These are phyloP conservation scores for Theristicus caerulescens DNA, from an alignment of 2,113 vertebrate genomes.

Conservation along the genomic window DNA sequence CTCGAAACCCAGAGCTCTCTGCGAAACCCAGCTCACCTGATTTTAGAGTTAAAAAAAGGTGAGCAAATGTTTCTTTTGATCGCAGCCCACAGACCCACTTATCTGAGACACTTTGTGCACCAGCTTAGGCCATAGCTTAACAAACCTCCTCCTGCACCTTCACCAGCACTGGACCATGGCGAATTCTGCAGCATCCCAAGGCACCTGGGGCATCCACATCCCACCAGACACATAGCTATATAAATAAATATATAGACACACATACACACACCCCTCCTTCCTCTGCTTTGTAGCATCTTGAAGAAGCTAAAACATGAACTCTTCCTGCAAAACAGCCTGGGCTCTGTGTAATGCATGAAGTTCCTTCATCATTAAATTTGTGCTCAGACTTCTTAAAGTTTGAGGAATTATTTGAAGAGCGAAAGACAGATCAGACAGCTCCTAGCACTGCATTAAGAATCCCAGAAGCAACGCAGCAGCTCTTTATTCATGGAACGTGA, in stretches of 20 bases:
- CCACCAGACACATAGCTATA: background rate
- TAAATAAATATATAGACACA: fast-evolving
- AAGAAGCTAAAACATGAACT: background rate
- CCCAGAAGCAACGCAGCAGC: background rate
- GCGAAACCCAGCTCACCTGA: background rate
- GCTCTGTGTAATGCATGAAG: background rate
- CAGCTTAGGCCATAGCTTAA: background rate
- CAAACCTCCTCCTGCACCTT: background rate
- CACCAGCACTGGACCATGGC: fast-evolving
- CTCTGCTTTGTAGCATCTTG: background rate
- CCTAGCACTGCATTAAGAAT: background rate
- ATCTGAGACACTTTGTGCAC: background rate
- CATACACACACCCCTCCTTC: background rate
- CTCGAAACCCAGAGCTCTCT: background rate
- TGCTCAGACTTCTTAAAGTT: background rate
- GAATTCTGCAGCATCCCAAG: background rate
- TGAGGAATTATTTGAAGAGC: constrained; percentile 8
- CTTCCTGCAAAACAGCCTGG: background rate
- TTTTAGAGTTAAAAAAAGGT: background rate
- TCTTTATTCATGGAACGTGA: background rate
- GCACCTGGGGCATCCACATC: background rate
- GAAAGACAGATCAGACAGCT: background rate
- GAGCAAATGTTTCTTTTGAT: background rate
- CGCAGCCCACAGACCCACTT: background rate
- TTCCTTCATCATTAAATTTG: background rate